Base-by-base conservation (phyloP, 2,888 invertebrate species). In the Oscheius onirici region DNA sequence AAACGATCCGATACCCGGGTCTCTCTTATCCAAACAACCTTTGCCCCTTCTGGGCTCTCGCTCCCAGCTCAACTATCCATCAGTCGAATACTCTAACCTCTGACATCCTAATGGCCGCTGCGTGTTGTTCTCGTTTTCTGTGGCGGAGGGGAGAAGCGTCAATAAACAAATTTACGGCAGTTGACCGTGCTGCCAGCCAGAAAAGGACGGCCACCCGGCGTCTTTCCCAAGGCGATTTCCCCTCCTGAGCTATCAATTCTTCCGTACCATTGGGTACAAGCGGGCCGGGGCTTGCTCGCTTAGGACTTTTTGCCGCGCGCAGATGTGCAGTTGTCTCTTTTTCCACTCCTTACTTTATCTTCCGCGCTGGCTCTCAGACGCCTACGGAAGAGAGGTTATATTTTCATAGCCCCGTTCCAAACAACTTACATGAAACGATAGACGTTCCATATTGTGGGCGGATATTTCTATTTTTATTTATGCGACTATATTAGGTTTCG, bases 181-280 rank as follows among this genome's bases (percentile, higher is more conserved):
- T 26, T n/a, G 55, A 28, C 15, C 34, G 34, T 34, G 34, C n/a
- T n/a, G n/a, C n/a, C n/a, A n/a, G 58, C 2, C 41, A 17, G 58
- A 40, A 20, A 34, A 20, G 52, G 52, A 24, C 13, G 58, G 40
- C 60, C 60, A 60, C 43, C 60, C 60, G 43, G 60, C 60, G n/a
- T 20, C 3, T 60, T 60, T 60, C 60, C 60, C 60, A 60, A 55
- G 60, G 49, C 63, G 24, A 26, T 46, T 49, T 34, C 49, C 63
- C 49, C 49, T 63, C 24, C 46, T 20, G 28, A 34, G 63, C 49
- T 49, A 63, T 63, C 63, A 63, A 63, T 63, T 63, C 63, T 63
- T 63, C 63, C 63, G 63, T 63, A 63, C 63, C 63, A 63, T 63
- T 63, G 49, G 46, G 63, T 63, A 63, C 63, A 63, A 63, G 49